Evolutionary conservation across 2,888 invertebrate species (phyloP).

Genomic region (Megastigmus dorsalis): DNA sequence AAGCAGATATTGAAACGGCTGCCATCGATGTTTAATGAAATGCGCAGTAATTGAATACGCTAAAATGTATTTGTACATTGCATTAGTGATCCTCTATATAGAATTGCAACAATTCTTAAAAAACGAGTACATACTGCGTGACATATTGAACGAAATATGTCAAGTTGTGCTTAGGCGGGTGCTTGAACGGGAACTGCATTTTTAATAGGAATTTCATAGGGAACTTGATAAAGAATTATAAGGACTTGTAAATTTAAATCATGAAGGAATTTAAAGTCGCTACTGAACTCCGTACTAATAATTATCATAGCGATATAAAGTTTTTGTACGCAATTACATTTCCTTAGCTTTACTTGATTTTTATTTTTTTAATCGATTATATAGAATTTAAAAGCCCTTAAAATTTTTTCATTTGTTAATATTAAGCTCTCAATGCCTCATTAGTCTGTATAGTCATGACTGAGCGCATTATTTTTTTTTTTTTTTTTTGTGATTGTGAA

Average conservation of each 20-base stretch:
- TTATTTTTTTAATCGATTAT: slow-evolving; percentile 16
- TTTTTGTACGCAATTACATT: slow-evolving; percentile 45
- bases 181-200: slow-evolving; percentile 27
- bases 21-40: slow-evolving; percentile 67
- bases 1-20: slow-evolving; percentile 70
- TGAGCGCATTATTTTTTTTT: too few relatives aligned
- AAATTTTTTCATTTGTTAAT: slow-evolving; percentile 28
- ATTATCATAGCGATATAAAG: slow-evolving; percentile 23
- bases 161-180: not conserved
- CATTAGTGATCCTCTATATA: slow-evolving; percentile 42
- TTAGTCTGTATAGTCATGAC: slow-evolving; percentile 16
- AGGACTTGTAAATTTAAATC: slow-evolving; percentile 42
- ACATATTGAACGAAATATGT: not conserved
- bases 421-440: slow-evolving; percentile 13
- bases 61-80: slow-evolving; percentile 49
- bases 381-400: not conserved
- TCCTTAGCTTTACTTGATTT: slow-evolving; percentile 30
- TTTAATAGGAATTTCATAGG: slow-evolving; percentile 46
- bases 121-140: not conserved
- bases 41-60: slow-evolving; percentile 5
- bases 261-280: slow-evolving; percentile 35
- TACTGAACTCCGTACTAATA: slow-evolving; percentile 40
- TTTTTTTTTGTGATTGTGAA: too few relatives aligned
- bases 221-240: slow-evolving; percentile 15
- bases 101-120: not conserved